Evolutionary conservation across 1,140 invertebrate genomes (phyloP).

Genomic region (Penaeus chinensis): DNA sequence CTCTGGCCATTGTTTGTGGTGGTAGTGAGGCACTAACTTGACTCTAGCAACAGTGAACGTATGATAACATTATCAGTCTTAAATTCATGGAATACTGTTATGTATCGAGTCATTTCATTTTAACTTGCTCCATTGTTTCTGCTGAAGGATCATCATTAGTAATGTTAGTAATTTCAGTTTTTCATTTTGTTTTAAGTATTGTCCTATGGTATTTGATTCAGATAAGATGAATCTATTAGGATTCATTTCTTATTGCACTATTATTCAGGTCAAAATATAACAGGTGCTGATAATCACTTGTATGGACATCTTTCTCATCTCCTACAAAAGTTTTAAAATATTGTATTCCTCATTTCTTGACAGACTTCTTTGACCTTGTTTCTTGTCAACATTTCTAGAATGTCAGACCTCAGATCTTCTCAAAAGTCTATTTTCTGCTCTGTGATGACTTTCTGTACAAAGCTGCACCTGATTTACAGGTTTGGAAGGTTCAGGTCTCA

Average conservation of each 20-base stretch:
- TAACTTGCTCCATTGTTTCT: not conserved
- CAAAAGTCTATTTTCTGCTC: constrained; percentile 1
- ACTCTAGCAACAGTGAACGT: constrained; percentile 2
- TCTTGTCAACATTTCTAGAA: not conserved
- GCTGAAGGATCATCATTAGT: constrained; percentile 3
- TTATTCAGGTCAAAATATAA: not conserved
- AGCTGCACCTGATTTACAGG: constrained; percentile 20
- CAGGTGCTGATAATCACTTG: not conserved
- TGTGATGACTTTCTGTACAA: constrained; percentile 8
- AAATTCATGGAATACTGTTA: too few species aligned
- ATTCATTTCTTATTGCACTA: too few species aligned
- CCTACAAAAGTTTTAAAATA: too few species aligned
- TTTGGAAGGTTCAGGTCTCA: not conserved
- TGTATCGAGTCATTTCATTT: too few species aligned
- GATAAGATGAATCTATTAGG: too few species aligned
- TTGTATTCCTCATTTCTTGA: not conserved
- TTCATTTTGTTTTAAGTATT: not conserved
- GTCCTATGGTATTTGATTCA: too few species aligned
- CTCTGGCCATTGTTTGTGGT: constrained; percentile 29
- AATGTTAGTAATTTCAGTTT: constrained; percentile 31
- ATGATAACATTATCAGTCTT: too few species aligned
- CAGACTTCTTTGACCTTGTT: not conserved
- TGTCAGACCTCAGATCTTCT: constrained; percentile 2
- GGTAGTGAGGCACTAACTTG: constrained; percentile 26
- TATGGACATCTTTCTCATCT: not conserved